A percentile compares a stretch with the other conserved stretches of the same genome.
These are phyloP conservation scores for Drosophila rubida DNA, from an alignment of 2,888 invertebrate genomes.

Conservation along the genomic window DNA sequence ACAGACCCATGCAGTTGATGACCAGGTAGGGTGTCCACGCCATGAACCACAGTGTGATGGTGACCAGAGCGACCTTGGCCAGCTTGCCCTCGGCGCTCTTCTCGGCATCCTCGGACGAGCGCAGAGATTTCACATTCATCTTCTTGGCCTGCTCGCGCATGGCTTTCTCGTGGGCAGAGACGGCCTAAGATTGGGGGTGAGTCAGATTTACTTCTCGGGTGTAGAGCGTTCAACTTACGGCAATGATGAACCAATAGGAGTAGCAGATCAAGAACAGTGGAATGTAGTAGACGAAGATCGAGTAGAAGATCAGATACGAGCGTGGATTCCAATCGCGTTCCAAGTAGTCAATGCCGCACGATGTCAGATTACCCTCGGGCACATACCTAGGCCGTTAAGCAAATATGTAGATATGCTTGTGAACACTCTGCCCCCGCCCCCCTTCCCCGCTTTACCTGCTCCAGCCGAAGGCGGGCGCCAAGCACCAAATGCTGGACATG, in stretches of 20 bases:
- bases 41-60: conserved; percentile 95
- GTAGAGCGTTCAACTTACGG: conserved; percentile 87
- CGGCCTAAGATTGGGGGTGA: conserved; percentile 46
- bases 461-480: conserved; percentile 95
- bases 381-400: conserved; percentile 88
- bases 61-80: conserved; percentile 95
- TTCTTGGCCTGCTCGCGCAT: conserved; percentile 97
- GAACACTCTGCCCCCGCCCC: not conserved
- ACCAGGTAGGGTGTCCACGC: conserved; percentile 96
- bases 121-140: conserved; percentile 95
- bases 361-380: conserved; percentile 97
- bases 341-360: conserved; percentile 95
- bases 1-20: conserved; percentile 92
- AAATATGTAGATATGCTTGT: not conserved
- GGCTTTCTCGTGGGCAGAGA: conserved; percentile 89
- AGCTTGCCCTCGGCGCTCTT: conserved; percentile 94
- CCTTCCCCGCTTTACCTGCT: conserved; percentile 90
- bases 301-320: conserved; percentile 92
- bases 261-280: conserved; percentile 93
- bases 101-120: conserved; percentile 91
- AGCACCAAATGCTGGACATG: conserved; percentile 91
- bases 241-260: conserved; percentile 95
- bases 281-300: conserved; percentile 91
- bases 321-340: conserved; percentile 90
- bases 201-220: too few species aligned